These are phyloP conservation scores for Hypomecis atomaria DNA, from an alignment of 2,888 invertebrate species.

Conservation along the genomic window DNA sequence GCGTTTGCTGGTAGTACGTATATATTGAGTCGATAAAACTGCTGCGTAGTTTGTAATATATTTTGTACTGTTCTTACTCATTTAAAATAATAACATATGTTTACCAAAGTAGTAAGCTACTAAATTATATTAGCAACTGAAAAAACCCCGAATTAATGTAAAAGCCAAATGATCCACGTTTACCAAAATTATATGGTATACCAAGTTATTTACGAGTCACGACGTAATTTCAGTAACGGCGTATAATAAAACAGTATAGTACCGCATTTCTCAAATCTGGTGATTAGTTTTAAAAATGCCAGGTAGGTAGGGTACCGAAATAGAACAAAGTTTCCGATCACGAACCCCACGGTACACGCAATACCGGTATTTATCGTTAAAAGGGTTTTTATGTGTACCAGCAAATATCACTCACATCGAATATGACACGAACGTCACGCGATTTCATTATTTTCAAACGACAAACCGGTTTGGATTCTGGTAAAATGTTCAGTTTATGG, in stretches of 20 bases:
- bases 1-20: too few species aligned
- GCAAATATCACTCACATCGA: conserved; percentile 43
- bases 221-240: conserved; percentile 29
- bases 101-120: background rate
- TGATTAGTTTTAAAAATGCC: conserved; percentile 31
- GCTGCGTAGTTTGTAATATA: too few species aligned
- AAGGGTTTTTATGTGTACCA: conserved; percentile 45
- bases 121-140: background rate
- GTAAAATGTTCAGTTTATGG: conserved; percentile 24
- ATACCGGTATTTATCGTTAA: conserved; percentile 45
- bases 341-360: conserved; percentile 41
- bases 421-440: conserved; percentile 45
- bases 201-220: conserved; percentile 25
- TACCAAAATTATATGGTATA: conserved; percentile 27
- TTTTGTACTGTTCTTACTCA: too few species aligned
- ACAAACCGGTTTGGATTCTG: conserved; percentile 18
- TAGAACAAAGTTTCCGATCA: conserved; percentile 42
- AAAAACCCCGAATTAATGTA: background rate
- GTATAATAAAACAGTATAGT: conserved; percentile 29
- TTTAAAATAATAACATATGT: too few species aligned
- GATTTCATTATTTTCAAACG: conserved; percentile 40
- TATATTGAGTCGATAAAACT: too few species aligned
- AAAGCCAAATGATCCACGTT: conserved; percentile 22
- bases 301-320: conserved; percentile 28
- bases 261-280: conserved; percentile 30